A percentile compares a stretch with the other conserved stretches of the same genome.
These are phyloP conservation scores for Ptilorrhoa leucosticta DNA, from an alignment of 2,113 vertebrate species.

Conservation along the genomic window DNA sequence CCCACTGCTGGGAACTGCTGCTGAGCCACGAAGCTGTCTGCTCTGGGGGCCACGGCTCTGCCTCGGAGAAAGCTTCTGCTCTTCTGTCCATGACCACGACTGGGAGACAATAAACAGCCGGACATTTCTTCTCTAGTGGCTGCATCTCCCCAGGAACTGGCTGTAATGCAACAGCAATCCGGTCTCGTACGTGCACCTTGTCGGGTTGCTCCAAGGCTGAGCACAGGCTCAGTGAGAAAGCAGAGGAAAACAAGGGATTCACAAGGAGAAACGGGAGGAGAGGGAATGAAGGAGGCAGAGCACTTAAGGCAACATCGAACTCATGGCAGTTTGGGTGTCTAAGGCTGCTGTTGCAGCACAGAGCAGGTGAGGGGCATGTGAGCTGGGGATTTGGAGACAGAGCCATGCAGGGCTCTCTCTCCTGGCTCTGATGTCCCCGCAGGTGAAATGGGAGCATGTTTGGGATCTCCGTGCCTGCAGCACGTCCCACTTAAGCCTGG, in stretches of 20 bases:
- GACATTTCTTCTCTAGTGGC: background rate
- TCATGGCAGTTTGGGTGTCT: background rate
- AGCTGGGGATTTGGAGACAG: background rate
- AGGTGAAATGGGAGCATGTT: background rate
- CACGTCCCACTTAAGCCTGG: background rate
- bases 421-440: background rate
- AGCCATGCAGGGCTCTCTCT: background rate
- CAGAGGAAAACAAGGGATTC: background rate
- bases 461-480: background rate
- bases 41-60: background rate
- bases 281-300: background rate
- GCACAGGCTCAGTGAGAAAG: background rate
- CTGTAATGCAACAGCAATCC: background rate
- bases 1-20: conserved; percentile 9
- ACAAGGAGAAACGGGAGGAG: background rate
- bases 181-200: rapidly evolving
- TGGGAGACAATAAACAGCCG: background rate
- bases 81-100: background rate
- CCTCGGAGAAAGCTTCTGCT: background rate
- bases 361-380: background rate
- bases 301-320: background rate
- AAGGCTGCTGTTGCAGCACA: background rate
- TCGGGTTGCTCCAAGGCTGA: background rate
- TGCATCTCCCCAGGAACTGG: background rate
- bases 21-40: background rate